Conservation (phyloP, 2,888 invertebrate species). For the Apotomis turbidana region DNA sequence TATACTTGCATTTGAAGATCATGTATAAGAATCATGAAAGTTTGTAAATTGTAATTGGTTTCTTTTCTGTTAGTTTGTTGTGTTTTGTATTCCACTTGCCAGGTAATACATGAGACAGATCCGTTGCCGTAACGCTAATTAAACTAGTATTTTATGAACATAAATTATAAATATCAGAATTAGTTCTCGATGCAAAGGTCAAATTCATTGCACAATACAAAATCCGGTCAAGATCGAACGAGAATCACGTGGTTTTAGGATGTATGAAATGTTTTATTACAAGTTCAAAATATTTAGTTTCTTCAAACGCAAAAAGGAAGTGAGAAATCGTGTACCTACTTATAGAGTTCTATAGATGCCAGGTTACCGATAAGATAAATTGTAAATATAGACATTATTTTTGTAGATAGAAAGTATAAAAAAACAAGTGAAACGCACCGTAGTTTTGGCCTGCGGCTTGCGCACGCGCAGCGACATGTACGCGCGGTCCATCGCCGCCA, state of each 20-base stretch:
- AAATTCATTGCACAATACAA: neutral
- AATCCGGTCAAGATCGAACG: neutral
- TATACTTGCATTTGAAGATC: neutral
- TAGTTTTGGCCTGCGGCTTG: constrained; percentile 70
- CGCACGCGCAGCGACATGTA: constrained; percentile 82
- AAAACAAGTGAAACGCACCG: constrained; percentile 58
- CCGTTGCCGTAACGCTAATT: constrained; percentile 1
- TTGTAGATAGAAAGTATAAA: neutral
- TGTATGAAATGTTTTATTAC: too few species aligned
- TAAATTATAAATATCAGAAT: neutral
- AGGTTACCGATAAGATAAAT: too few species aligned
- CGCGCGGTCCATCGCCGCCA: constrained; percentile 79
- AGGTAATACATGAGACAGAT: neutral
- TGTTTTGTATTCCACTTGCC: too few species aligned
- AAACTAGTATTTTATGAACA: constrained; percentile 8
- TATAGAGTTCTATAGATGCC: too few species aligned
- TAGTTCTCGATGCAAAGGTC: neutral
- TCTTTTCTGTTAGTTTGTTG: too few species aligned
- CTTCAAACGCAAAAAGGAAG: too few species aligned
- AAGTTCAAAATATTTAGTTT: too few species aligned
- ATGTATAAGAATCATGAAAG: too few species aligned
- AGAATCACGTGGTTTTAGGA: too few species aligned
- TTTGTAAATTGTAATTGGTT: too few species aligned
- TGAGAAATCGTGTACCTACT: too few species aligned
- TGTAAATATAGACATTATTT: too few species aligned